phyloP scores from a whole-genome alignment of 2,797 vertebrate genomes.

The Hippoglossus hippoglossus region DNA sequence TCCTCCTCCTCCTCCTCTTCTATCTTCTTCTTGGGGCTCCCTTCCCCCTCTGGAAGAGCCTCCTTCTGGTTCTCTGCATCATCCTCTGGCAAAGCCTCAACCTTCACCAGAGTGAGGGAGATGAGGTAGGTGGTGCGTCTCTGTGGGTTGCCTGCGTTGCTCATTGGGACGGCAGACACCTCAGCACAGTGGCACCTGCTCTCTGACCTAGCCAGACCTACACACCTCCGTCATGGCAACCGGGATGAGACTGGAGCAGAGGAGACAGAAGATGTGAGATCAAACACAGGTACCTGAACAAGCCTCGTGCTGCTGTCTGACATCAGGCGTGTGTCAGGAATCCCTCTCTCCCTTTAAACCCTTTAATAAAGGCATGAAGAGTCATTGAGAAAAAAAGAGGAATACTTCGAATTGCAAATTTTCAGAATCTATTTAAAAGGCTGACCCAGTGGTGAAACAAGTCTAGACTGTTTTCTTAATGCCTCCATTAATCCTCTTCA shows the following conservation, averaged over 20 bases:
- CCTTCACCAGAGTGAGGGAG: constrained; percentile 96
- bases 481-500: constrained; percentile 66
- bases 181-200: constrained; percentile 70
- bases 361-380: constrained; percentile 19
- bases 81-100: constrained; percentile 89
- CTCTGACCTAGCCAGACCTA: constrained; percentile 74
- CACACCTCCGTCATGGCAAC: constrained; percentile 68
- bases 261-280: constrained; percentile 42
- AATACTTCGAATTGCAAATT: constrained; percentile 48
- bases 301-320: constrained; percentile 18
- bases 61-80: constrained; percentile 72
- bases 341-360: constrained; percentile 16
- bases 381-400: background rate
- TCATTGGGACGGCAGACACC: constrained; percentile 87
- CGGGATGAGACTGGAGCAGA: constrained; percentile 46
- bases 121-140: constrained; percentile 97
- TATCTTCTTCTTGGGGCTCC: constrained; percentile 70
- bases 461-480: constrained; percentile 73
- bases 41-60: constrained; percentile 73
- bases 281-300: constrained; percentile 32
- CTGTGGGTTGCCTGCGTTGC: constrained; percentile 89
- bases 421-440: constrained; percentile 48
- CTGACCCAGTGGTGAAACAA: constrained; percentile 70
- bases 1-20: constrained; percentile 49
- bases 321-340: constrained; percentile 26